Conservation (phyloP, 2,797 vertebrate genomes). For the Pseudocheirus occidentalis region DNA sequence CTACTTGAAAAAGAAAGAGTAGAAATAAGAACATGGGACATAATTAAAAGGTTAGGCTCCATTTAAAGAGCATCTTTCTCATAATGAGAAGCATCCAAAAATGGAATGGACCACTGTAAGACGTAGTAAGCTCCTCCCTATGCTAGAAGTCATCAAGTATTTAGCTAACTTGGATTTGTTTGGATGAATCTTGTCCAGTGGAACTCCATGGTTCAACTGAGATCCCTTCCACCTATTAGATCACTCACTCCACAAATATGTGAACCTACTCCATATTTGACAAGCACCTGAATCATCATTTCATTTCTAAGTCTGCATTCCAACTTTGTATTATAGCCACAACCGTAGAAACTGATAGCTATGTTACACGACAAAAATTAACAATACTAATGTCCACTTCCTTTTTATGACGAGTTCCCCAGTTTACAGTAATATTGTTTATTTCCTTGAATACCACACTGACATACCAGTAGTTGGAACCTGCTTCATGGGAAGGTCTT, state of each 20-base stretch:
- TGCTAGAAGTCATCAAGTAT: not conserved
- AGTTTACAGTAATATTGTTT: not conserved
- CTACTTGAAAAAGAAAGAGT: not conserved
- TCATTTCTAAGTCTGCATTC: not conserved
- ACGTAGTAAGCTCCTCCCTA: not conserved
- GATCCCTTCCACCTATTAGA: not conserved
- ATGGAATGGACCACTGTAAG: not conserved
- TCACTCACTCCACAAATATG: not conserved
- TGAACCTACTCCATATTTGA: not conserved
- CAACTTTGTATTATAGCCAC: not conserved
- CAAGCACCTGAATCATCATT: not conserved
- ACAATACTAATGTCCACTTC: not conserved
- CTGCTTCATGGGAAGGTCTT: not conserved
- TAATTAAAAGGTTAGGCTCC: not conserved
- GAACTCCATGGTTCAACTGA: not conserved
- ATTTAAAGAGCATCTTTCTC: not conserved
- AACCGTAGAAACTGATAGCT: not conserved
- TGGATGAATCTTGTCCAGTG: not conserved
- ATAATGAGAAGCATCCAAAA: not conserved
- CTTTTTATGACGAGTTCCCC: not conserved
- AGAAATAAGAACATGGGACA: not conserved
- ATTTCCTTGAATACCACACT: not conserved
- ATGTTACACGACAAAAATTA: not conserved
- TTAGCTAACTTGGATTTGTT: not conserved
- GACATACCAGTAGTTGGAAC: not conserved